Base-by-base conservation (phyloP, 30 jellyfish, hydroid and myxozoan species). In the Aurelia coerulea region DNA sequence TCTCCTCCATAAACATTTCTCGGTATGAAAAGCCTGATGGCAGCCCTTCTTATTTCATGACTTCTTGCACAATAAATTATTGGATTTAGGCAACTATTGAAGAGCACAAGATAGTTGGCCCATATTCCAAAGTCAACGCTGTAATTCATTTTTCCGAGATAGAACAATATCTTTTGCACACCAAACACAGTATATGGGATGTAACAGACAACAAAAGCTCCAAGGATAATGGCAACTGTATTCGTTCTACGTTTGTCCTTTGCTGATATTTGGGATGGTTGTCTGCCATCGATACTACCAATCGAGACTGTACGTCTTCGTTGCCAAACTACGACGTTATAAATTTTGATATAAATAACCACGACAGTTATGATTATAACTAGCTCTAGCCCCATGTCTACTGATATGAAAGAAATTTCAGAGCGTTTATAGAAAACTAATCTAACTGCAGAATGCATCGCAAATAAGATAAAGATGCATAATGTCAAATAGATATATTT, bases 41-140 rank as follows among this genome's bases (percentile, higher is more conserved):
- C 83, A 4, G 93, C 93, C 14, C 59, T 52, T 19, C 88, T 68
- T 23, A 84, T 84, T 13, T 84, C 93, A 29, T 73, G 64, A 50
- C 87, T 71, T 18, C 93, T 77, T 13, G 84, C 93, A 77, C 93
- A 84, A 67, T 84, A 84, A 18, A 84, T 77, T 60, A 84, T 9
- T 31, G 93, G 93, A 56, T 84, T 84, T 34, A 84, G 15, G 76
- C 93, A 72, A 31, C 87, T 71, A 70, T 84, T 84, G 69, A 65
- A 35, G 23, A 84, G 83, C 35, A 78, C 88, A 7, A 84, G 53
- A 54, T 59, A 84, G 41, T 84, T 77, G 6, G 93, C 76, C 93
- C 93, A 84, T 12, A 73, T 15, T 39, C 80, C 89, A 16, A 79
- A 75, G 8, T 42, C 17, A 41, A 17, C 66, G 42, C 72, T 66